Conservation (phyloP, 2,113 vertebrate species). For the Ia io region DNA sequence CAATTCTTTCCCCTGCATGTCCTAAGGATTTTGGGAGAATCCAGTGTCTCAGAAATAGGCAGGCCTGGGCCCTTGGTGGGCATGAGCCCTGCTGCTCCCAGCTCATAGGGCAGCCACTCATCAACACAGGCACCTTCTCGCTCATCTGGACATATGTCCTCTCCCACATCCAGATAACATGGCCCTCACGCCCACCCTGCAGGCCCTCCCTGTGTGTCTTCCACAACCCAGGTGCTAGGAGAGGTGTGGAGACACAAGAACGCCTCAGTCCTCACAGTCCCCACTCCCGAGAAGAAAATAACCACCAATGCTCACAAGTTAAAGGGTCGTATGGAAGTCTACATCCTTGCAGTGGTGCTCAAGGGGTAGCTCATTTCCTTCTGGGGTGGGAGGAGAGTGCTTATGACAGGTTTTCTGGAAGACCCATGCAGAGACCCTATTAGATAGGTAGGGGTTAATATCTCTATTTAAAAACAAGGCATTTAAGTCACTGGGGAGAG, state of each 20-base stretch:
- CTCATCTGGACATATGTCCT: not conserved
- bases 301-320: not conserved
- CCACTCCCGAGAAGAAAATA: not conserved
- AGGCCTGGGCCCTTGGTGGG: rapidly evolving
- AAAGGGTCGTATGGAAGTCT: not conserved
- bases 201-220: not conserved
- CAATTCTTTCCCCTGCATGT: not conserved
- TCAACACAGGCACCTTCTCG: not conserved
- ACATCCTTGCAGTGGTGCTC: not conserved
- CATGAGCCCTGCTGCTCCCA: not conserved
- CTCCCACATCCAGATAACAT: not conserved
- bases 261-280: not conserved
- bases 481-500: not conserved
- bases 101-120: not conserved
- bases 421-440: not conserved
- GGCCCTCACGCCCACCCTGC: not conserved
- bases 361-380: not conserved
- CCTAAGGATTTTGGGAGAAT: not conserved
- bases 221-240: not conserved
- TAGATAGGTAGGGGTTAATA: not conserved
- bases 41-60: not conserved
- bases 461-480: not conserved
- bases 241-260: rapidly evolving
- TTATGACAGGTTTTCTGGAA: not conserved
- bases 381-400: not conserved